These are phyloP conservation scores for Operophtera brumata DNA, from an alignment of 2,888 invertebrate species.

Conservation along the genomic window DNA sequence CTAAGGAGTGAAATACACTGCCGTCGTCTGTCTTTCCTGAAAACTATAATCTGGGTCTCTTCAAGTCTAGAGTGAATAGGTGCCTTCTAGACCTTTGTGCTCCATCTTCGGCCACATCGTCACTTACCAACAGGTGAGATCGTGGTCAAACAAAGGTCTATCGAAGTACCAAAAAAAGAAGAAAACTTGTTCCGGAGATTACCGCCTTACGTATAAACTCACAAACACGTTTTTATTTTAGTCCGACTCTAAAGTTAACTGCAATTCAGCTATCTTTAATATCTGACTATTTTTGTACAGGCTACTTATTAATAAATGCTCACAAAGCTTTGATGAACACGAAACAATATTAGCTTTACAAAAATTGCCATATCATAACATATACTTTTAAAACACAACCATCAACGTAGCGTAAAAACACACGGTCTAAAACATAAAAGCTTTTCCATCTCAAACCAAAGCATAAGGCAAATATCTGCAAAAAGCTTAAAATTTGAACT, in stretches of 20 bases:
- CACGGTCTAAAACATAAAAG: constrained; percentile 21
- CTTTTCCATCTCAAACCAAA: constrained; percentile 28
- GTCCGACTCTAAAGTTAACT: background rate
- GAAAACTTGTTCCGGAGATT: no score
- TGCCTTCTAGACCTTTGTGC: no score
- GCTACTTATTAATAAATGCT: background rate
- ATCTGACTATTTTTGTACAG: background rate
- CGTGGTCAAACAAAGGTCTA: no score
- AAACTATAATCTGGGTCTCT: no score
- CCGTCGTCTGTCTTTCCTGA: no score
- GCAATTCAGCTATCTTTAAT: background rate
- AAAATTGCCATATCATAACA: constrained; percentile 12
- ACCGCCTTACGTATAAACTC: no score
- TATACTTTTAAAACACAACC: constrained; percentile 12
- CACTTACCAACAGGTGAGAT: no score
- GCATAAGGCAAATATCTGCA: constrained; percentile 27
- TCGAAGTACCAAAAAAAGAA: no score
- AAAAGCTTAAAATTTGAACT: constrained; percentile 27
- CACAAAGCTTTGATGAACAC: constrained; percentile 1
- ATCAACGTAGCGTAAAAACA: constrained; percentile 17
- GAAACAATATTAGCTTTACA: constrained; percentile 11
- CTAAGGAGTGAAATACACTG: no score
- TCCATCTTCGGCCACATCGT: no score
- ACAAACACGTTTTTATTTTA: constrained; percentile 11
- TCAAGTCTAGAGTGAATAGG: no score